Conservation (phyloP, 2,888 invertebrate genomes). For the Pheosia tremula region DNA sequence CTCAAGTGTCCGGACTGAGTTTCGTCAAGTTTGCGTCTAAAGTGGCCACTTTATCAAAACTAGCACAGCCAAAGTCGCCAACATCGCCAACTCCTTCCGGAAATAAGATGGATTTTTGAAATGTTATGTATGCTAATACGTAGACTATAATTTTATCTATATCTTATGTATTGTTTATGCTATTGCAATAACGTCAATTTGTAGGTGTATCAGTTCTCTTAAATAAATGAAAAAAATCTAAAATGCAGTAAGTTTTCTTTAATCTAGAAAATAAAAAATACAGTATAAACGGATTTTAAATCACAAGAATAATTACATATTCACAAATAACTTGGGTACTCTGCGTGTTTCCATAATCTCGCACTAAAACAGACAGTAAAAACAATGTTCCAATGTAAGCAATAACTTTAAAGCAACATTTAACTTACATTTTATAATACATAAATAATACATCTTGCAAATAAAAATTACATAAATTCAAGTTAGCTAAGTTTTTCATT, state of each 20-base stretch:
- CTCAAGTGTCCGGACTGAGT: constrained; percentile 66
- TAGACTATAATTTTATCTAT: neutral
- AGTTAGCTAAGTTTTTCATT: constrained; percentile 80
- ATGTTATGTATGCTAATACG: neutral
- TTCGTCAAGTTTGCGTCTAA: constrained; percentile 77
- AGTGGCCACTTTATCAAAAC: constrained; percentile 71
- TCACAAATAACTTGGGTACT: constrained; percentile 80
- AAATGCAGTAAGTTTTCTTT: constrained; percentile 82
- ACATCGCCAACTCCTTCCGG: constrained; percentile 64
- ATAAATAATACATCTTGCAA: constrained; percentile 84
- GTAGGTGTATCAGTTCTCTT: constrained; percentile 10
- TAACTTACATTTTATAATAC: constrained; percentile 81
- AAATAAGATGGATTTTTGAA: constrained; percentile 70
- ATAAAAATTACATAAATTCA: constrained; percentile 82
- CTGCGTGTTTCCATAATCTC: constrained; percentile 71
- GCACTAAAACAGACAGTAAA: constrained; percentile 74
- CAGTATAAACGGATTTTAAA: constrained; percentile 84
- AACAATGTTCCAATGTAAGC: constrained; percentile 77
- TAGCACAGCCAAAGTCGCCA: constrained; percentile 68
- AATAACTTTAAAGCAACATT: constrained; percentile 82
- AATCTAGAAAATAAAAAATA: constrained; percentile 85
- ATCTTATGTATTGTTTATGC: neutral
- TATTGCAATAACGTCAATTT: neutral
- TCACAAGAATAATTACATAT: constrained; percentile 85
- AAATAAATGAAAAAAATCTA: constrained; percentile 43